Base-by-base conservation (phyloP, 2,888 invertebrate genomes). In the Leistus spinibarbis region DNA sequence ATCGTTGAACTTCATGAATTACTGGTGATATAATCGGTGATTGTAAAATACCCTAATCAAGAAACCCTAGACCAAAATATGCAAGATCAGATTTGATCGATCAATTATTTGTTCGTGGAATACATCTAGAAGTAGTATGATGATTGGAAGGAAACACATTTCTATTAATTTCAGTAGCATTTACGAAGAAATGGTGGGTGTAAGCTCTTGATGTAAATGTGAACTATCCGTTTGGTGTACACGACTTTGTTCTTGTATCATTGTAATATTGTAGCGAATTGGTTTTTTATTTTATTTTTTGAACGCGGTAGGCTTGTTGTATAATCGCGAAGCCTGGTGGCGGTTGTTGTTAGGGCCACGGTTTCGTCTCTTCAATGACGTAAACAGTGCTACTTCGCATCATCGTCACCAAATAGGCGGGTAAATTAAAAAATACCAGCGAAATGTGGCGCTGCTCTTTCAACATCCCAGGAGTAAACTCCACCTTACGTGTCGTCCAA, bases 401-500 rank as follows among this genome's bases (percentile, higher is more conserved):
- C 71, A 76, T 69, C 72, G 75, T 64, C 64, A 68, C 69, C 76
- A 73, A 63, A 72, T 76, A 40, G 40, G 40, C 60, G 60, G 60
- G 56, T 56, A 40, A 40, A 10, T 40, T 40, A 56, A 19, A 60
- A 19, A 60, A 60, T 77, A 77, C 71, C 76, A 76, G 57, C 75
- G 76, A 76, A 76, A 76, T 72, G 63, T 20, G 60, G 60, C 60
- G 22, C 13, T 17, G 60, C 60, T 60, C 60, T 19, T 22, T 79
- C 77, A 76, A 79, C 81, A 79, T 83, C 82, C 83, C 82, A 83
- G 85, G 86, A 86, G 87, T 86, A 86, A 87, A 87, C 86, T 87
- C 86, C 86, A 86, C 87, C 86, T 86, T 85, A 24, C 17, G 9
- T 60, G 60, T 22, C 60, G 60, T 27, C 60, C 16, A 64, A 23